These are phyloP conservation scores for Lanius ludovicianus DNA, from an alignment of 2,113 vertebrate species.

Conservation along the genomic window DNA sequence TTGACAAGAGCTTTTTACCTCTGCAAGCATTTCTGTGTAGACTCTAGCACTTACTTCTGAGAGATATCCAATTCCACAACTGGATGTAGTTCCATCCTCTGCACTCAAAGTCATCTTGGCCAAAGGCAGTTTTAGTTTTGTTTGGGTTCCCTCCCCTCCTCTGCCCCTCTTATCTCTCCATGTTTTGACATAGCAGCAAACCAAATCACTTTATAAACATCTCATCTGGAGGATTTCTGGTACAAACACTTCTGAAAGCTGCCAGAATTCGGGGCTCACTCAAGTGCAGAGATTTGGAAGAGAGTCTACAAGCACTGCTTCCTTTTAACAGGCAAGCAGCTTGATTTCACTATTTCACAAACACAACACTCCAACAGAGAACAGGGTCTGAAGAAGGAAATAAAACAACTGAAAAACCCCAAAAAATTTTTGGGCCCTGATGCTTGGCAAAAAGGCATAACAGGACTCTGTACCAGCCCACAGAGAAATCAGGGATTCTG, in stretches of 20 bases:
- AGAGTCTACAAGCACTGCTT: not conserved
- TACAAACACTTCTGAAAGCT: not conserved
- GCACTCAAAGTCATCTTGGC: not conserved
- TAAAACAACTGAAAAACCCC: rapidly evolving
- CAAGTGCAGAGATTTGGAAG: not conserved
- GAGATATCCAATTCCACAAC: not conserved
- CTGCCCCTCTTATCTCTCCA: not conserved
- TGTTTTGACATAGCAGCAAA: not conserved
- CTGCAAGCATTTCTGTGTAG: not conserved
- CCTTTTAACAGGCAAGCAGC: not conserved
- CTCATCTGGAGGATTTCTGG: not conserved
- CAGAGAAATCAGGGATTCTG: not conserved
- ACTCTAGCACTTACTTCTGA: not conserved
- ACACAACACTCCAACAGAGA: not conserved
- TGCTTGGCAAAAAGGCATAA: not conserved
- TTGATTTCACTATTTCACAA: not conserved
- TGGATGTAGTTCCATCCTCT: not conserved
- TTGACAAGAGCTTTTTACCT: not conserved
- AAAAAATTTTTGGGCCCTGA: not conserved
- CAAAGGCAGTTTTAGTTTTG: not conserved
- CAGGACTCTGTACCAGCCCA: not conserved
- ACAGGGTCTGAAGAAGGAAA: not conserved
- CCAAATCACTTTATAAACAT: not conserved
- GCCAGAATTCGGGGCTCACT: not conserved
- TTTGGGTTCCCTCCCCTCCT: not conserved